Evolutionary conservation across 2,888 invertebrate species (phyloP).

Genomic region (Sericinus montela): DNA sequence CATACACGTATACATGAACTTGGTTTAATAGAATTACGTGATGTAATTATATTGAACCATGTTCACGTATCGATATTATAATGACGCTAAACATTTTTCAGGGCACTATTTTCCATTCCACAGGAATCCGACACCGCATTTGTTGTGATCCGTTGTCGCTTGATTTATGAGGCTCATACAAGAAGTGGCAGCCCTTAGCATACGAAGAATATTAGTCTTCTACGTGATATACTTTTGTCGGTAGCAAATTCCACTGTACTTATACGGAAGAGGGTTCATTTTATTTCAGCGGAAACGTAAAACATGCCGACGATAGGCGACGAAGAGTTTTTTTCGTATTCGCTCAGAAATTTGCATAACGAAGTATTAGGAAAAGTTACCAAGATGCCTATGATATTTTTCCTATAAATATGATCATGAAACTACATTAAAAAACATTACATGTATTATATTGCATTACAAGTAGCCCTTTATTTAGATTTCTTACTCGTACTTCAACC

Average conservation of each 20-base stretch:
- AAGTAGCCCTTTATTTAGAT: too few species aligned
- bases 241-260: neutral
- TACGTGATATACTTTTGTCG: neutral
- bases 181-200: conserved; percentile 12
- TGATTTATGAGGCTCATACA: conserved; percentile 17
- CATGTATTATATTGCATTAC: too few species aligned
- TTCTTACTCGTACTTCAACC: too few species aligned
- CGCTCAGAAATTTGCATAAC: neutral
- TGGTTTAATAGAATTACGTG: too few species aligned
- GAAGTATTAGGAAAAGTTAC: neutral
- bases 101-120: conserved; percentile 1
- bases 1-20: too few species aligned
- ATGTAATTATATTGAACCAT: too few species aligned
- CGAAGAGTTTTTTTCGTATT: neutral
- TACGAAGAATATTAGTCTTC: conserved; percentile 8
- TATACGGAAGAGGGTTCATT: neutral
- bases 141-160: conserved; percentile 12
- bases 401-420: too few species aligned
- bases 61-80: neutral
- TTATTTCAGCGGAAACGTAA: neutral
- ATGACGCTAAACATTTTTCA: neutral
- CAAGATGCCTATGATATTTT: too few species aligned
- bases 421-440: too few species aligned
- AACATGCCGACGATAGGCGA: neutral
- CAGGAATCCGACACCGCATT: conserved; percentile 3